Base-by-base conservation (phyloP, 2,797 vertebrate species). In the Gobio occitaniae region DNA sequence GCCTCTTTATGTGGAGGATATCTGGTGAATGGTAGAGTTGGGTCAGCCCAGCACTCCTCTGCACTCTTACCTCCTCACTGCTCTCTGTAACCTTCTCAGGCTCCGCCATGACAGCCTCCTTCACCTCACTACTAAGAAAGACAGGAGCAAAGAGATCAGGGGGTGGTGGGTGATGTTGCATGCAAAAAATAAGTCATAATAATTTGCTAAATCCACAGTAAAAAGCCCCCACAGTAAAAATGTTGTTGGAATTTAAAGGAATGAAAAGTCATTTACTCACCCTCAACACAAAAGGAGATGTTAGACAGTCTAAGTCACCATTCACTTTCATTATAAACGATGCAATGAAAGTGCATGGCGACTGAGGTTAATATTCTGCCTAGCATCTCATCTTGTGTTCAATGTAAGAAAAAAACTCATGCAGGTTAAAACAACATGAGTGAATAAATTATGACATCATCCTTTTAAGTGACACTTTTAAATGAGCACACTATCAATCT, bases 11-110 rank as follows among this genome's bases (percentile, higher is more conserved):
- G 25, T 38, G 74, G 52, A 47, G 25, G 63, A 16, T 56, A 59
- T 68, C 63, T 54, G 36, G 48, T 8, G 17, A 70, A 84, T 25
- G 65, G 25, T 78, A 76, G 61, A 54, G 32, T 77, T 77, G 50
- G 50, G 36, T 54, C 9, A 6, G 25, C 52, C 83, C 59, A 52
- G 80, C 52, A 77, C 61, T 61, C 25, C 59, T 81, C 66, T 13
- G 82, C 25, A 32, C 83, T 65, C 93, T 94, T 95, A 96, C 95
- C 94, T 96, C 95, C 89, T 95, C 94, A 2, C 82, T 91, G 89
- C 88, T 87, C 86, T 94, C 94, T 38, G 90, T 63, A 86, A 87
- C 89, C 90, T 92, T 94, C 86, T 95, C 94, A 80, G 93, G 81
- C 86, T 95, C 93, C 48, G 90, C 87, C 92, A 93, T 91, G 82